These are phyloP conservation scores for Dione juno DNA, from an alignment of 2,888 invertebrate genomes.

Conservation along the genomic window DNA sequence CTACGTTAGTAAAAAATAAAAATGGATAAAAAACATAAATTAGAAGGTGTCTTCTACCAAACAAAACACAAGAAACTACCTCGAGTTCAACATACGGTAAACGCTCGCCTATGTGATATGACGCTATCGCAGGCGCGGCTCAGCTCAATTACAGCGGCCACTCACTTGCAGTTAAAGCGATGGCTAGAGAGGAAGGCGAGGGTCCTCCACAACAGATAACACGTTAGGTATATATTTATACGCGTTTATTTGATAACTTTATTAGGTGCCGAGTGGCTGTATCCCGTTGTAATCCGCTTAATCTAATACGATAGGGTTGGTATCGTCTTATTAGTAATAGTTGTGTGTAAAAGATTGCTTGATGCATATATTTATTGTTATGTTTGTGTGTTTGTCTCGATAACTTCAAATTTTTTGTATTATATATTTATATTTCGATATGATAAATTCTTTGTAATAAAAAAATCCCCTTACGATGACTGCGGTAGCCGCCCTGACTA, in stretches of 20 bases:
- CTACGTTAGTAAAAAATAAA: neutral
- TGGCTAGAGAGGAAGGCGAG: slow-evolving; percentile 1
- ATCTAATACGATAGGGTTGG: neutral
- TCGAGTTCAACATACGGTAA: slow-evolving; percentile 31
- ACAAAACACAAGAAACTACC: neutral
- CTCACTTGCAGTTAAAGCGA: slow-evolving; percentile 17
- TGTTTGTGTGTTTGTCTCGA: too few relatives aligned
- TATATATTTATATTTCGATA: too few relatives aligned
- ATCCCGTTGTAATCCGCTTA: slow-evolving; percentile 7
- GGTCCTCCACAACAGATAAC: neutral
- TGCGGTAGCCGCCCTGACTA: neutral
- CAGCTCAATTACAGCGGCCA: slow-evolving; percentile 1
- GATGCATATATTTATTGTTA: too few relatives aligned
- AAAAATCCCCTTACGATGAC: neutral
- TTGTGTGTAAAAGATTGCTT: too few relatives aligned
- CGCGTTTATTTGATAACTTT: slow-evolving; percentile 13
- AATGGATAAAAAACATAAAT: neutral
- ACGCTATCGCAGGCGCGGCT: slow-evolving; percentile 26
- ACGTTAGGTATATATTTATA: neutral
- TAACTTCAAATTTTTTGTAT: too few relatives aligned
- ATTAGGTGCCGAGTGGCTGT: slow-evolving; percentile 10
- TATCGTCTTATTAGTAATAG: neutral
- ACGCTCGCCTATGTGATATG: slow-evolving; percentile 22
- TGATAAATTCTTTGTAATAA: too few relatives aligned
- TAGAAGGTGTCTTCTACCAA: neutral